These are phyloP conservation scores for Agrotis puta DNA, from an alignment of 2,888 invertebrate genomes.

Conservation along the genomic window DNA sequence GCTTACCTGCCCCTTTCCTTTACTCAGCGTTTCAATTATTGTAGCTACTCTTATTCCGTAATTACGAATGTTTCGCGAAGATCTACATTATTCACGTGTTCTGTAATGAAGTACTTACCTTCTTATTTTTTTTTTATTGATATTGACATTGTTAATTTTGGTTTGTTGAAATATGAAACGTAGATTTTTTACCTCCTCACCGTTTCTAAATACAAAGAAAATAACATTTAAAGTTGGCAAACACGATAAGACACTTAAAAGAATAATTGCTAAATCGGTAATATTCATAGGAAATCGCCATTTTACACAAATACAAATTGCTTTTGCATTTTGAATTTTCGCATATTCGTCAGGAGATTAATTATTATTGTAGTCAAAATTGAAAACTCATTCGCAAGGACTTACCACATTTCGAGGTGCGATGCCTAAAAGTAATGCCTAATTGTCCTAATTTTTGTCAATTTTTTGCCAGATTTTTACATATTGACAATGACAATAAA, in stretches of 20 bases:
- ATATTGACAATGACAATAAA: too few relatives aligned
- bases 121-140: not conserved
- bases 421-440: too few relatives aligned
- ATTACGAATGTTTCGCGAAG: not conserved
- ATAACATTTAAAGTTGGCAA: not conserved
- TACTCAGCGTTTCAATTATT: not conserved
- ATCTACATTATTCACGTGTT: not conserved
- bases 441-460: too few relatives aligned
- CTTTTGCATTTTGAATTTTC: not conserved
- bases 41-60: not conserved
- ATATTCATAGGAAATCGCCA: not conserved
- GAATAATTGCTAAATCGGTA: not conserved
- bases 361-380: not conserved
- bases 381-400: too few relatives aligned
- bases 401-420: not conserved
- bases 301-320: too few relatives aligned
- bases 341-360: not conserved
- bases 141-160: not conserved
- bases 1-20: constrained; percentile 13
- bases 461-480: too few relatives aligned
- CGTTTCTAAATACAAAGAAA: not conserved
- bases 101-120: not conserved
- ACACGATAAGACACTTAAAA: not conserved
- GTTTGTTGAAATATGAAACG: not conserved
- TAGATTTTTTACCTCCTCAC: not conserved